Evolutionary conservation across 2,888 invertebrate species (phyloP), one percentile per base, ranked within the genome.

Genomic region (Chalcis sispes): DNA sequence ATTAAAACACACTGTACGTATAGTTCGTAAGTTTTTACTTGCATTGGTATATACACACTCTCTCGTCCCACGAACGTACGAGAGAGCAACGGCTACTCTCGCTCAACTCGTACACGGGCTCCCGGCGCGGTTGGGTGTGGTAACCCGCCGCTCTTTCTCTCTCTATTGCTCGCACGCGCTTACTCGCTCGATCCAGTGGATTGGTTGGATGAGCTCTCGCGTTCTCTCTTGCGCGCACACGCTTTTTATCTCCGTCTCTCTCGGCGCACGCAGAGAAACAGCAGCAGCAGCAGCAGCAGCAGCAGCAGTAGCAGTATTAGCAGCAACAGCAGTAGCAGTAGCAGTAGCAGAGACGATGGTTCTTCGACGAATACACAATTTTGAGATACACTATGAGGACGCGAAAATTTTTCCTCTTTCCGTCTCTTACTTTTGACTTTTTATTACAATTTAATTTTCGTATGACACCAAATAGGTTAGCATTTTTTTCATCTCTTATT

Each of bases 81-180:
- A 62, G n/a, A n/a, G n/a, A n/a, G n/a, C n/a, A n/a, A n/a, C n/a
- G n/a, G n/a, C n/a, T n/a, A n/a, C n/a, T n/a, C n/a, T n/a, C n/a
- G n/a, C n/a, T n/a, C n/a, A n/a, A n/a, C n/a, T n/a, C n/a, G n/a
- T n/a, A n/a, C n/a, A n/a, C n/a, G n/a, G 67, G 81, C 83, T 79
- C 78, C 72, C 79, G 79, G 78, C 79, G 79, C 81, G 77, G 79
- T 87, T 88, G 88, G 88, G 88, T 88, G 88, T 88, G 88, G 88
- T 88, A 85, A 87, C 84, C 84, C 85, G 84, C 83, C 85, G 83
- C 79, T 79, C 65, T 66, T 71, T 74, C 65, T 64, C 48, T 73
- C 75, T 71, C 75, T 62, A 61, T 72, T 48, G 46, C 59, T 36
- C 66, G 10, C 72, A 25, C 56, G 40, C 70, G 29, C 67, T 8